A percentile compares a stretch with the other conserved stretches of the same genome.
These are phyloP conservation scores for Thripadectes ignobilis DNA, from an alignment of 2,797 vertebrate genomes.

Conservation along the genomic window DNA sequence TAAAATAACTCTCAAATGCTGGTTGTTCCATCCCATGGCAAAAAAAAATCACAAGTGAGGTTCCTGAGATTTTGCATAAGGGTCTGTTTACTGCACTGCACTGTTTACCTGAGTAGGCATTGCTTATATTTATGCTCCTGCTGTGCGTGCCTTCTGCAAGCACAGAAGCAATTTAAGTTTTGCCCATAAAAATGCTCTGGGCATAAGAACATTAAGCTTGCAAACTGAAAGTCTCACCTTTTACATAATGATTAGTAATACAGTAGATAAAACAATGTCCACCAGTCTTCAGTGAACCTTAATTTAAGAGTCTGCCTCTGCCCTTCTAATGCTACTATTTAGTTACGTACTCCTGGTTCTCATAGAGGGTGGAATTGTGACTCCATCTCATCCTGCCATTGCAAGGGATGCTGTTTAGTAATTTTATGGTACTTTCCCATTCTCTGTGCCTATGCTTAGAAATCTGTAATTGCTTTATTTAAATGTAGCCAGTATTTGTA, in stretches of 20 bases:
- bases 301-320: not conserved
- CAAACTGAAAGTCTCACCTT: not conserved
- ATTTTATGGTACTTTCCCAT: not conserved
- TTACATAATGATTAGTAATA: not conserved
- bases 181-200: not conserved
- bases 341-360: not conserved
- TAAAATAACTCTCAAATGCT: not conserved
- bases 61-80: not conserved
- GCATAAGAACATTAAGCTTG: not conserved
- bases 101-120: not conserved
- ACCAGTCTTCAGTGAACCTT: not conserved
- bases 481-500: not conserved
- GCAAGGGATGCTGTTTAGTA: not conserved
- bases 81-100: not conserved
- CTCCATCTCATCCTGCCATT: not conserved
- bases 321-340: not conserved
- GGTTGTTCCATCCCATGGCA: not conserved
- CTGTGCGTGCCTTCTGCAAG: not conserved
- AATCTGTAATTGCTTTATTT: not conserved
- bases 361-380: not conserved
- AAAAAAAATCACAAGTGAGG: not conserved
- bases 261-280: not conserved
- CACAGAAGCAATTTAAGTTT: not conserved
- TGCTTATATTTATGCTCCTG: not conserved
- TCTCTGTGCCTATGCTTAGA: not conserved